Evolutionary conservation across 2,113 vertebrate genomes (phyloP), one percentile per base, ranked within the genome.

Genomic region (Equus quagga): DNA sequence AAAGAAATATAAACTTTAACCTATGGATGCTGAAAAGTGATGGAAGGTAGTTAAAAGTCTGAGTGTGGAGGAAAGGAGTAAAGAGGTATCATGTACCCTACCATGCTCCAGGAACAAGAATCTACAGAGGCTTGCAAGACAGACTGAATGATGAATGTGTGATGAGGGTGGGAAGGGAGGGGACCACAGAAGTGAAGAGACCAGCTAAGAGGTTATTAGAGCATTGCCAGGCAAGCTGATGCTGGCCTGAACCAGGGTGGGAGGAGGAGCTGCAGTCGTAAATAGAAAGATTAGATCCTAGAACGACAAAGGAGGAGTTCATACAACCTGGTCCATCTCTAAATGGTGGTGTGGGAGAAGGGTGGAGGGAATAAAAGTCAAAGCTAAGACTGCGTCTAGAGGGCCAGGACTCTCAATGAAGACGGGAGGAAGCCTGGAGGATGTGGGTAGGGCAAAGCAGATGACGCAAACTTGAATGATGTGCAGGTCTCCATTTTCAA

Each of bases 381-480:
- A 36, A 1, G 79, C 10, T 4, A 21, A 72, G 46, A 56, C 21
- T 19, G 60, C 62, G 33, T 36, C n/a, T 69, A 78, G 62, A 83
- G n/a, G 28, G 54, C 33, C 2, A 36, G 36, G 69, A 31, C 87
- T 51, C 65, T 7, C 2, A 8, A 0, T 5, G 28, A 41, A 49
- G n/a, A 51, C 0, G 17, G 23, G 26, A 69, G 23, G 28, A 69
- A 44, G 49, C 62, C 28, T 12, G 15, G 17, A 28, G 21, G 60
- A 79, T 3, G 19, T 0, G 33, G 56, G 23, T 33, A 62, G 24
- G n/a, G 44, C 62, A 64, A 41, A 92, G 51, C 0, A 33, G 26
- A 13, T 0, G 19, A 76, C 0, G 23, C 13, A 17, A 21, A 6
- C 44, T 1, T n/a, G 65, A 72, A 26, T 3, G 33, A n/a, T 13